Percentiles rank a stretch among this genome's conserved stretches.
Conservation (phyloP, 2,797 vertebrate genomes). For the Phaenicophaeus curvirostris region DNA sequence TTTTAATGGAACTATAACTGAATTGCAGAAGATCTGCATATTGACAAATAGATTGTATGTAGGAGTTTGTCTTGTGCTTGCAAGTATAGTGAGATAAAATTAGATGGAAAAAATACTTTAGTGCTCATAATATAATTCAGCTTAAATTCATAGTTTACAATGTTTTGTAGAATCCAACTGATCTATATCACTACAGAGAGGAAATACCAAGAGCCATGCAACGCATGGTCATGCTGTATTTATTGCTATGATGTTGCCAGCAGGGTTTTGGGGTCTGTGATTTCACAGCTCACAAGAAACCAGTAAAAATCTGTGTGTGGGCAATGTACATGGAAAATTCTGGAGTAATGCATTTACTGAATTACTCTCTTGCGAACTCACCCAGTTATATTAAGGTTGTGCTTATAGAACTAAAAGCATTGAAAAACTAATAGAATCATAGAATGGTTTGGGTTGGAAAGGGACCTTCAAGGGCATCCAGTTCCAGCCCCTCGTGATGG, state of each 20-base stretch:
- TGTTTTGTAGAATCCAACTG: background rate
- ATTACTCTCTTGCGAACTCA: background rate
- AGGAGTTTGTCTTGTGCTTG: background rate
- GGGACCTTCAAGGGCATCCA: too few relatives aligned
- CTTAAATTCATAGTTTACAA: background rate
- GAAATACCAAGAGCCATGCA: background rate
- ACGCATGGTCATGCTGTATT: background rate
- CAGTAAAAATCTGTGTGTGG: background rate
- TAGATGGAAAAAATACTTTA: background rate
- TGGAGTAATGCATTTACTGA: background rate
- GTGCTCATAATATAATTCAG: background rate
- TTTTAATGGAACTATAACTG: background rate
- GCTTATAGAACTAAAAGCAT: background rate
- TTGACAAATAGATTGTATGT: constrained; percentile 16
- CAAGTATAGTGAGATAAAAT: background rate
- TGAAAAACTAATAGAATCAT: background rate
- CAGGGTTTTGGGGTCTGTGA: background rate
- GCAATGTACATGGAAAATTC: background rate
- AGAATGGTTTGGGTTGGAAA: too few relatives aligned
- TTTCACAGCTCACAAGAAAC: background rate
- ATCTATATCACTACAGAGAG: background rate
- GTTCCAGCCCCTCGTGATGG: too few relatives aligned
- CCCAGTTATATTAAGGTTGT: background rate
- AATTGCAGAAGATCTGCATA: constrained; percentile 7
- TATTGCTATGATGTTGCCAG: background rate